phyloP scores from a whole-genome alignment of 2,113 vertebrate genomes.

The Rynchops niger region DNA sequence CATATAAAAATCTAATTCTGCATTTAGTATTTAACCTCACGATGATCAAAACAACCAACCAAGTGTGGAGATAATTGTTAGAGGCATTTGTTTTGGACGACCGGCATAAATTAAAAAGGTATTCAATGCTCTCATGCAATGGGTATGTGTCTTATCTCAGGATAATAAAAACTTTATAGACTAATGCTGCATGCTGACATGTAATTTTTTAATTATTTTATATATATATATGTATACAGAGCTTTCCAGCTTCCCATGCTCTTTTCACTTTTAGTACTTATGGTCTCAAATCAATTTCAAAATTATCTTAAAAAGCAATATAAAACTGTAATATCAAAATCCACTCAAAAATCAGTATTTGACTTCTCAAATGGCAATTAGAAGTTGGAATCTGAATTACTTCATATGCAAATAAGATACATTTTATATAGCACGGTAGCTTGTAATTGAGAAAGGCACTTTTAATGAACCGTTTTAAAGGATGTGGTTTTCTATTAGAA shows the following conservation, averaged over 20 bases:
- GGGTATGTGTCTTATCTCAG: neutral
- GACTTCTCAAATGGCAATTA: neutral
- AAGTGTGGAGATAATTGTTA: neutral
- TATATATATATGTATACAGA: neutral
- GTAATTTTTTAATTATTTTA: neutral
- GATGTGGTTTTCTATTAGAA: constrained; percentile 13
- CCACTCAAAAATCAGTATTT: neutral
- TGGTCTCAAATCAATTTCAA: neutral
- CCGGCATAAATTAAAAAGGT: neutral
- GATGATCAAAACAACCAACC: neutral
- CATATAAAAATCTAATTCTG: neutral
- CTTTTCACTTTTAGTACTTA: neutral
- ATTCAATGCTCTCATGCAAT: neutral
- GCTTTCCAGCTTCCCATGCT: neutral
- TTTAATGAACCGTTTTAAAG: neutral
- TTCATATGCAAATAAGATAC: neutral
- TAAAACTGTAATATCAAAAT: neutral
- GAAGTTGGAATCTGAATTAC: neutral
- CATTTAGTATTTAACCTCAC: neutral
- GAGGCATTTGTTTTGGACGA: neutral
- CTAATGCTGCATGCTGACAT: neutral
- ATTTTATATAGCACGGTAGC: neutral
- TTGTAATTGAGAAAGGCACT: neutral
- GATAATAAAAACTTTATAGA: neutral
- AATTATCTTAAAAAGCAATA: neutral